A percentile compares a stretch with the other conserved stretches of the same genome.
phyloP scores from a whole-genome alignment of 2,113 vertebrate species.

The Amphiprion ocellaris region DNA sequence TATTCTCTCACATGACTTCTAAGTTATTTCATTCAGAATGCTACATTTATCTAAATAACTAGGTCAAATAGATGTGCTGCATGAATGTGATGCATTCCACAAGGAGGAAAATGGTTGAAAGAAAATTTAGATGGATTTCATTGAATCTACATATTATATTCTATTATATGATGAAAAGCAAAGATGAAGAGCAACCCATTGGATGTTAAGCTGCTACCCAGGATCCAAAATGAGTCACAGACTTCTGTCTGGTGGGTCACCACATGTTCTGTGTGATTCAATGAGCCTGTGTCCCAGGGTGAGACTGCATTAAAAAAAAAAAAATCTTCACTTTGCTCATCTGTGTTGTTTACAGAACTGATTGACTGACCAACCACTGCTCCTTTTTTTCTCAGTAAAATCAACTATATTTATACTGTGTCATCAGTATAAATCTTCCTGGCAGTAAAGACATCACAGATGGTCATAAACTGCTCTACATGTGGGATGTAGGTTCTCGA shows the following conservation, averaged over 20 bases:
- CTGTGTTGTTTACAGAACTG: conserved; percentile 6
- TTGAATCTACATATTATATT: no score
- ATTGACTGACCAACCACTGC: conserved; percentile 1
- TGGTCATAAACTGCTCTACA: conserved; percentile 57
- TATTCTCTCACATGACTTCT: no score
- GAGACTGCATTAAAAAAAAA: conserved; percentile 39
- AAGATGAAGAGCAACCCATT: not conserved
- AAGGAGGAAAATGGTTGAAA: no score
- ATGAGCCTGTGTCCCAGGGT: conserved; percentile 19
- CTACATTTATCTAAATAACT: not conserved
- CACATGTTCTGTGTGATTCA: conserved; percentile 53
- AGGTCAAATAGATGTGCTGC: not conserved
- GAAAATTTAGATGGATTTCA: not conserved
- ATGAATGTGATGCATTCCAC: no score
- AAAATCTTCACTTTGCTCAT: conserved; percentile 16
- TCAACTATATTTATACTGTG: no score
- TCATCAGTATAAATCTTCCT: conserved; percentile 33
- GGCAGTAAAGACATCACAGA: conserved; percentile 57
- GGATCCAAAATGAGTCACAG: conserved; percentile 52
- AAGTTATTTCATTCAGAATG: not conserved
- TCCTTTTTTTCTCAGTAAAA: no score
- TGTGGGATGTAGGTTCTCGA: conserved; percentile 71
- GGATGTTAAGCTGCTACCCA: conserved; percentile 26
- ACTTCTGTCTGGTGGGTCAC: conserved; percentile 42
- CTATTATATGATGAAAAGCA: conserved; percentile 2